Conservation (phyloP, 2,113 vertebrate species). For the Dromas ardeola region DNA sequence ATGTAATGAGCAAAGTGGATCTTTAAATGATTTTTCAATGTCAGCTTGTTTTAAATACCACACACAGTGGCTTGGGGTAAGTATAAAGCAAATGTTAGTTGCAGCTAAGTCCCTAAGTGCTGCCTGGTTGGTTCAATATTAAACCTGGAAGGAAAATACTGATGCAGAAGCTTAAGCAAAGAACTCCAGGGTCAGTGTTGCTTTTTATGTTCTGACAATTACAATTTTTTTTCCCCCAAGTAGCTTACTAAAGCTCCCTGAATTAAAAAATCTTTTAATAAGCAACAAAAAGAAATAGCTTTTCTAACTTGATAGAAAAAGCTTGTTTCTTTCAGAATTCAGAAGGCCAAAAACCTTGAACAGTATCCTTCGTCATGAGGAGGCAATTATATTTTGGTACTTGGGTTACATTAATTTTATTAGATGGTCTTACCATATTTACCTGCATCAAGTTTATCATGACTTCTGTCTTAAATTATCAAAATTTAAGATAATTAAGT, state of each 20-base stretch:
- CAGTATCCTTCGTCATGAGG: not conserved
- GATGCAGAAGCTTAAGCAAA: not conserved
- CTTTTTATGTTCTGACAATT: not conserved
- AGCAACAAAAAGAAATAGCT: not conserved
- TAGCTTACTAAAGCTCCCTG: not conserved
- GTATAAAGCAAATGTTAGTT: conserved; percentile 34
- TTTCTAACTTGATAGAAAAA: not conserved
- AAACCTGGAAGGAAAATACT: not conserved
- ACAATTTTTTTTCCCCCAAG: not conserved
- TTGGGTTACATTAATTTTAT: not conserved
- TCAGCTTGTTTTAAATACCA: conserved; percentile 49
- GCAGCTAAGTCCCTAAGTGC: not conserved
- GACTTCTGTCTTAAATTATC: not conserved
- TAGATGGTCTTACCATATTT: not conserved
- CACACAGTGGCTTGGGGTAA: not conserved
- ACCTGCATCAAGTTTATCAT: not conserved
- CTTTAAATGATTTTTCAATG: conserved; percentile 1
- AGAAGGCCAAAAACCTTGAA: not conserved
- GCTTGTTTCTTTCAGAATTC: not conserved
- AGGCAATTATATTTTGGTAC: not conserved
- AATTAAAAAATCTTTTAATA: not conserved
- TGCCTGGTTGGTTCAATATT: not conserved
- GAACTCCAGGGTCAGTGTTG: not conserved
- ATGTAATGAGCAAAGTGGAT: not conserved
- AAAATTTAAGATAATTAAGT: not conserved